Percentiles rank a stretch among this genome's conserved stretches.
Evolutionary conservation across 1,140 invertebrate species (phyloP).

Genomic region (Bombyx mori): DNA sequence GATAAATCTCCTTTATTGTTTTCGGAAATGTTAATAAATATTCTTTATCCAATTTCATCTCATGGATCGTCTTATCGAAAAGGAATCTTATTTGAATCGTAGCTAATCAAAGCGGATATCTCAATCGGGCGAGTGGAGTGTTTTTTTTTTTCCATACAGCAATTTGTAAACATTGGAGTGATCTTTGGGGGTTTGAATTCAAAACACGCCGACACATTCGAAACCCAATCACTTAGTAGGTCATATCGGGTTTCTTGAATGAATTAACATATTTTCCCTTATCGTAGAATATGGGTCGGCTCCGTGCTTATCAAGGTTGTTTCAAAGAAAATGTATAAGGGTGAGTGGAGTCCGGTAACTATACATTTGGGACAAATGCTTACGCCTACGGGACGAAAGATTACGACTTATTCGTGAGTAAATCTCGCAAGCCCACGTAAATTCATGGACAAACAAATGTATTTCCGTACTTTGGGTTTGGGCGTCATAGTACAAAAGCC

Average conservation of each 20-base stretch:
- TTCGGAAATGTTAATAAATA: constrained; percentile 15
- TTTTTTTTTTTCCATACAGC: constrained; percentile 34
- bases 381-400: constrained; percentile 57
- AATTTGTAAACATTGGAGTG: constrained; percentile 63
- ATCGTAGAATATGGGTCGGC: constrained; percentile 54
- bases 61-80: constrained; percentile 7
- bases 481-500: constrained; percentile 17
- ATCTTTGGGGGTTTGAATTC: constrained; percentile 51
- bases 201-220: constrained; percentile 49
- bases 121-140: constrained; percentile 33
- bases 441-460: constrained; percentile 54
- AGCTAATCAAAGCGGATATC: constrained; percentile 30
- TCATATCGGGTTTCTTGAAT: constrained; percentile 47
- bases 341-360: constrained; percentile 23
- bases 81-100: constrained; percentile 22
- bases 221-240: constrained; percentile 68
- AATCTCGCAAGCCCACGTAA: constrained; percentile 56
- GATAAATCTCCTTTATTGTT: constrained; percentile 16
- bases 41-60: constrained; percentile 12
- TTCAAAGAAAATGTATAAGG: constrained; percentile 54
- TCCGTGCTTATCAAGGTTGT: constrained; percentile 54
- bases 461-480: constrained; percentile 23
- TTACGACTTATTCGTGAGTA: constrained; percentile 57
- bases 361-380: constrained; percentile 51
- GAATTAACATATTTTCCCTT: constrained; percentile 69